Base-by-base conservation (phyloP, 2,888 invertebrate genomes). In the Margaritifera margaritifera region DNA sequence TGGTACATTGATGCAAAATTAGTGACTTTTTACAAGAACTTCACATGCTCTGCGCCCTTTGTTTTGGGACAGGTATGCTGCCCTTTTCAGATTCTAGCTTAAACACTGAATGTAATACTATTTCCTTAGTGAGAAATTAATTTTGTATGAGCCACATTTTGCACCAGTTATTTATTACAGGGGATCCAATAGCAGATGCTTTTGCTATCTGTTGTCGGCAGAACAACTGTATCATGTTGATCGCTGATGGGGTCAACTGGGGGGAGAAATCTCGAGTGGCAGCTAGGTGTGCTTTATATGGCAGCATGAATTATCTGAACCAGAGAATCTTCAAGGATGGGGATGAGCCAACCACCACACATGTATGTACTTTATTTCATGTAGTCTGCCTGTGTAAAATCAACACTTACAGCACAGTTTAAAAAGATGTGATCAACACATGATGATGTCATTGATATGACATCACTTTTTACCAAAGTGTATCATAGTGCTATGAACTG, bases 171-270 rank as follows among this genome's bases (percentile, higher is more conserved):
- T 27, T 55, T 27, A 91, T 91, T 78, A 92, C 93, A 91, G 95
- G 95, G 1, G 94, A 94, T 88, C 96, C 96, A 1, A 94, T 96
- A 75, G 96, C 96, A 22, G 96, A 96, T 90, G 94, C 95, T 81
- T 96, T 94, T 90, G 96, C 94, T 1, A 91, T 96, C 72, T 93
- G 91, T 74, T 91, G 92, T 11, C 84, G 92, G 20, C 87, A 84
- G 70, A 94, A 95, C 90, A 94, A 93, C 73, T 94, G 94, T 22
- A 92, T 95, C 69, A 91, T 96, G 88, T 94, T 94, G 20, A 92
- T 96, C 69, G 96, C 96, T 4, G 96, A 96, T 90, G 96, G 96
- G 31, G 96, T 96, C 3, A 96, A 96, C 90, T 96, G 96, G 96
- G 96, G 96, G 89, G 94, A 95, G 87, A 95, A 95, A 84, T 94